Conservation (phyloP, 2,888 invertebrate genomes). For the Dicranocentrus wangi region DNA sequence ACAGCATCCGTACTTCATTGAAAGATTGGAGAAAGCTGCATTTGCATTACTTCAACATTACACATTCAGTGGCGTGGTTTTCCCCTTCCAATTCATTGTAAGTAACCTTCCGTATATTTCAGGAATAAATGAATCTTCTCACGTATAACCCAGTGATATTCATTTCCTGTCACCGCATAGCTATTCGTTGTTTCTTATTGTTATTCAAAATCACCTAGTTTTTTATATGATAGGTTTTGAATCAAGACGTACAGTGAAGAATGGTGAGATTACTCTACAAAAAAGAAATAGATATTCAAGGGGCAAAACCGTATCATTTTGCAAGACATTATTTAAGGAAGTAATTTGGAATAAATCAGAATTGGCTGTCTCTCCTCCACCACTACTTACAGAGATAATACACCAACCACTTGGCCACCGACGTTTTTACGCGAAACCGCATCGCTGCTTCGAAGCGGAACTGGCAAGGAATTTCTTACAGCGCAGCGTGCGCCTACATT, state of each 20-base stretch:
- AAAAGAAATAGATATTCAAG: conserved; percentile 14
- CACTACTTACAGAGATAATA: too few species aligned
- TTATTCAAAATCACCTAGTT: neutral
- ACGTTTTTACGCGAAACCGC: neutral
- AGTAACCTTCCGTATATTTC: neutral
- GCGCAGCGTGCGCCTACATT: too few species aligned
- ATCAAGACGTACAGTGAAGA: neutral
- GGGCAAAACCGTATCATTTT: conserved; percentile 29
- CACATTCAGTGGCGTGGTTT: too few species aligned
- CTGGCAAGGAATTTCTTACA: too few species aligned
- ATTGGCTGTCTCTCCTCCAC: conserved; percentile 14
- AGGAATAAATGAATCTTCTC: conserved; percentile 9
- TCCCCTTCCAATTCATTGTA: too few species aligned
- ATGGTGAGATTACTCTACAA: neutral
- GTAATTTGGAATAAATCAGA: conserved; percentile 39
- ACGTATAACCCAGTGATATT: conserved; percentile 30
- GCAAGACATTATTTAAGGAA: conserved; percentile 32
- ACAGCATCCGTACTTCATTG: too few species aligned
- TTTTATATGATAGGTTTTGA: neutral
- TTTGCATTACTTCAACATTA: too few species aligned
- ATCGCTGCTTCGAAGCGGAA: neutral
- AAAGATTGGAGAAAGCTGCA: too few species aligned
- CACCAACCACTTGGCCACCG: neutral
- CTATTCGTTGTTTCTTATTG: neutral
- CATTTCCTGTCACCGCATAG: conserved; percentile 20